phyloP scores from a whole-genome alignment of 2,113 vertebrate genomes.

The Anarhynchus alexandrinus region DNA sequence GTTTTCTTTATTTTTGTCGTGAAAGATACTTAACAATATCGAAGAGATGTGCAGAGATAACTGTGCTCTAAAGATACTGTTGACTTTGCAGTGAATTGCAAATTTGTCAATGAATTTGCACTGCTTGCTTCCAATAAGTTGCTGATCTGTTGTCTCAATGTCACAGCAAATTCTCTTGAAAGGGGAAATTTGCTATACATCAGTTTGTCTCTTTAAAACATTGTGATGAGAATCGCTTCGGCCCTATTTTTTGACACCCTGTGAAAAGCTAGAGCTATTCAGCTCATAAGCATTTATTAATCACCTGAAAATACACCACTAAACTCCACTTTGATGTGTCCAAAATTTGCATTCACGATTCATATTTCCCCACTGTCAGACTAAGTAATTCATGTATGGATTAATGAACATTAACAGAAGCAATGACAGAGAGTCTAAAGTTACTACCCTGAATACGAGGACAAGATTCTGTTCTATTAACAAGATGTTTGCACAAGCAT shows the following conservation, averaged over 20 bases:
- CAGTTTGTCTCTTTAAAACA: not conserved
- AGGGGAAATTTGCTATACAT: not conserved
- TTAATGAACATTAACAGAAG: not conserved
- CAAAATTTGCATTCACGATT: not conserved
- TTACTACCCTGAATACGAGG: not conserved
- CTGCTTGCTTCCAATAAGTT: not conserved
- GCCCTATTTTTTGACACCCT: not conserved
- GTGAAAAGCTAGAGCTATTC: not conserved
- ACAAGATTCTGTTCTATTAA: not conserved
- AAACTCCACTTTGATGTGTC: not conserved
- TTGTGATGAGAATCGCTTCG: not conserved
- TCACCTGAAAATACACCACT: not conserved
- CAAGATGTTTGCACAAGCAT: not conserved
- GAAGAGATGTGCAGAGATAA: not conserved
- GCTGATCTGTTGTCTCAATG: not conserved
- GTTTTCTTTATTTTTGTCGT: not conserved
- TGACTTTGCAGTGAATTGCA: not conserved
- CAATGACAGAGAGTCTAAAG: not conserved
- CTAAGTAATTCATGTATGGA: not conserved
- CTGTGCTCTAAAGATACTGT: not conserved
- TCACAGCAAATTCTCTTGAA: not conserved
- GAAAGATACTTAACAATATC: not conserved
- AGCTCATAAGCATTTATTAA: not conserved
- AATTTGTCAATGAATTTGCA: not conserved
- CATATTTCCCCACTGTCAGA: not conserved